Conservation (phyloP, 2,113 vertebrate genomes). For the Chaetodon trifascialis region DNA sequence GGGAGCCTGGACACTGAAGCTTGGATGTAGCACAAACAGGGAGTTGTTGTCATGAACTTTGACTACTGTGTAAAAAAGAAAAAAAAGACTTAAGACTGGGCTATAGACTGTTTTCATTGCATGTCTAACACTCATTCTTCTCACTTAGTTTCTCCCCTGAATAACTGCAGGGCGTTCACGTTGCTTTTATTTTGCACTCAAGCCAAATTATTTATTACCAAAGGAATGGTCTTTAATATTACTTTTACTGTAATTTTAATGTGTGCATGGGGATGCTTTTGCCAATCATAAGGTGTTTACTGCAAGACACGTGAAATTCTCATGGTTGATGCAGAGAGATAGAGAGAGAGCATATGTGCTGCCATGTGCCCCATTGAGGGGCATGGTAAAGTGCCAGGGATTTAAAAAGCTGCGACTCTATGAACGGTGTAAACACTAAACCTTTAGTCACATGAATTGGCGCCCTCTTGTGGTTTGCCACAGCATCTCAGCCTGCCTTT, state of each 20-base stretch:
- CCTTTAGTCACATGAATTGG: conserved; percentile 38
- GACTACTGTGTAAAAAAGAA: conserved; percentile 74
- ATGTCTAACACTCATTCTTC: conserved; percentile 67
- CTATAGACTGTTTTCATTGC: conserved; percentile 72
- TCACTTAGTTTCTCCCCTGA: conserved; percentile 45
- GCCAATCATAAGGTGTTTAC: conserved; percentile 54
- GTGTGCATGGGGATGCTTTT: conserved; percentile 67
- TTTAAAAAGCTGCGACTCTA: conserved; percentile 49
- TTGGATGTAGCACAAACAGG: conserved; percentile 81
- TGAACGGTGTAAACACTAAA: conserved; percentile 56
- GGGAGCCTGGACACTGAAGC: conserved; percentile 81
- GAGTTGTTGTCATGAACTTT: conserved; percentile 41
- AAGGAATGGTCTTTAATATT: conserved; percentile 71
- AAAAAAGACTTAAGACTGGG: conserved; percentile 29
- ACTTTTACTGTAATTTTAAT: conserved; percentile 56
- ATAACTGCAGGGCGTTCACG: conserved; percentile 36
- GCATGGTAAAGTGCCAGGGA: conserved; percentile 69
- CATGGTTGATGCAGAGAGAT: conserved; percentile 49
- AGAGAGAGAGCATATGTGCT: conserved; percentile 64
- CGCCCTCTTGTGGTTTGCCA: conserved; percentile 73
- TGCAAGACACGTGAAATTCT: conserved; percentile 46
- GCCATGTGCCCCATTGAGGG: conserved; percentile 64
- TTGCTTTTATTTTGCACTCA: conserved; percentile 81
- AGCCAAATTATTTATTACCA: conserved; percentile 85
- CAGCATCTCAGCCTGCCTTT: conserved; percentile 58